Conservation (phyloP, 2,888 invertebrate species). For the Acanthopleura granulata region DNA sequence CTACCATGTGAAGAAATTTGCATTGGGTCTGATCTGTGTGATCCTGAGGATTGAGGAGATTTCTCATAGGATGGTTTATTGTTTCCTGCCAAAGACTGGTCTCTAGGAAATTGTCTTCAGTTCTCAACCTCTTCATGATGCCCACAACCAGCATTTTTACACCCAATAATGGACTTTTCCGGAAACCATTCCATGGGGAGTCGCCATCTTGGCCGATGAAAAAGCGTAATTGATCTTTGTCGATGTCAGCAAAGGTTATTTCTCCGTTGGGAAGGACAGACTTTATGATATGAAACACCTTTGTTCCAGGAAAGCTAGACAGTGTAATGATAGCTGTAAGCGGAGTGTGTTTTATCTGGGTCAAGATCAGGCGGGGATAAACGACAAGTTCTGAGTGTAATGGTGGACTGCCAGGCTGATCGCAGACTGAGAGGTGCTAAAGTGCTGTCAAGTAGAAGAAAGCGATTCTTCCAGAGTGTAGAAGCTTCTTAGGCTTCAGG, state of each 20-base stretch:
- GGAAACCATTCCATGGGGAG: neutral
- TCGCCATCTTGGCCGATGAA: neutral
- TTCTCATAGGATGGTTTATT: neutral
- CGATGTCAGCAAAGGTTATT: neutral
- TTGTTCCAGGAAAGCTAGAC: neutral
- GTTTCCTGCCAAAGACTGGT: neutral
- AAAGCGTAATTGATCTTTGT: neutral
- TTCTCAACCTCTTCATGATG: neutral
- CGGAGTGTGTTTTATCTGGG: too few relatives aligned
- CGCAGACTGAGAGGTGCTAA: too few relatives aligned
- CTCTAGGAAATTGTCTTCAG: neutral
- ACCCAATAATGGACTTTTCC: slow-evolving; percentile 1
- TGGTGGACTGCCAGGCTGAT: too few relatives aligned
- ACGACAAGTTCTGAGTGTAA: too few relatives aligned
- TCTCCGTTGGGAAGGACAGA: neutral
- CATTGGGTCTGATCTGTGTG: too few relatives aligned
- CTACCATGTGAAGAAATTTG: too few relatives aligned
- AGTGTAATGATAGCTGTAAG: too few relatives aligned
- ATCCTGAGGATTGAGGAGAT: too few relatives aligned
- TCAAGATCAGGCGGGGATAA: too few relatives aligned
- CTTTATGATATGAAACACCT: neutral
- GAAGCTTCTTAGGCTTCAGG: too few relatives aligned
- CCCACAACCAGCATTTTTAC: neutral
- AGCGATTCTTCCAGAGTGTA: too few relatives aligned
- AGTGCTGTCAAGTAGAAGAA: too few relatives aligned